These are phyloP conservation scores for Aurelia aurita DNA, from an alignment of 30 jellyfish, hydroid and myxozoan genomes.

Conservation along the genomic window DNA sequence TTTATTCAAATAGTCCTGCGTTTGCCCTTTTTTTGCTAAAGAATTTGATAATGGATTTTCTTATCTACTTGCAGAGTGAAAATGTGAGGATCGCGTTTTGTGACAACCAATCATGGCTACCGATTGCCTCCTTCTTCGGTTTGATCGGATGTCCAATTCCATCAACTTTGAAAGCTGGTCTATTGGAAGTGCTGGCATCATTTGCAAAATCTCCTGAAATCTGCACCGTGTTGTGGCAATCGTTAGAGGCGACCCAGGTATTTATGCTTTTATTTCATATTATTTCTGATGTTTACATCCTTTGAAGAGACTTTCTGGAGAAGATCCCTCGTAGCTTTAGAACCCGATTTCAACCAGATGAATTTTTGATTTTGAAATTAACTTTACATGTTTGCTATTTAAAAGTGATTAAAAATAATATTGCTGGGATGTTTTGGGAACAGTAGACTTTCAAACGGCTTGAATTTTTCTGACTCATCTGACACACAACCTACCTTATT, in stretches of 20 bases:
- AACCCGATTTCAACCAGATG: too few relatives aligned
- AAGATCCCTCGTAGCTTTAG: not conserved
- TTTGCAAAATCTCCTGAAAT: conserved; percentile 93
- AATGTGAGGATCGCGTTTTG: conserved; percentile 91
- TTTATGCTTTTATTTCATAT: not conserved
- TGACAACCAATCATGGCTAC: conserved; percentile 93
- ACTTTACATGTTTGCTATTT: too few relatives aligned
- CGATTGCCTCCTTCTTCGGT: conserved; percentile 93
- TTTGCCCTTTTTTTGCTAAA: too few relatives aligned
- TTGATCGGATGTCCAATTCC: conserved; percentile 94
- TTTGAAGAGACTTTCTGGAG: not conserved
- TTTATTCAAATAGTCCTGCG: too few relatives aligned
- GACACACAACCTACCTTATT: not conserved
- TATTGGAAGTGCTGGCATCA: conserved; percentile 85
- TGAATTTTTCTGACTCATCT: not conserved
- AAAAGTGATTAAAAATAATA: too few relatives aligned
- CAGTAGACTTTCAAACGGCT: too few relatives aligned
- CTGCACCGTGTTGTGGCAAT: conserved; percentile 90
- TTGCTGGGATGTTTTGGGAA: not conserved
- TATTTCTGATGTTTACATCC: not conserved
- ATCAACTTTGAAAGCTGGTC: conserved; percentile 73
- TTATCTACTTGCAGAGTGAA: conserved; percentile 57
- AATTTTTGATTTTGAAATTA: too few relatives aligned
- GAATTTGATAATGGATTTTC: too few relatives aligned
- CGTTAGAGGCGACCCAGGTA: conserved; percentile 97